phyloP scores from a whole-genome alignment of 2,888 invertebrate genomes.

The Anoplius nigerrimus region DNA sequence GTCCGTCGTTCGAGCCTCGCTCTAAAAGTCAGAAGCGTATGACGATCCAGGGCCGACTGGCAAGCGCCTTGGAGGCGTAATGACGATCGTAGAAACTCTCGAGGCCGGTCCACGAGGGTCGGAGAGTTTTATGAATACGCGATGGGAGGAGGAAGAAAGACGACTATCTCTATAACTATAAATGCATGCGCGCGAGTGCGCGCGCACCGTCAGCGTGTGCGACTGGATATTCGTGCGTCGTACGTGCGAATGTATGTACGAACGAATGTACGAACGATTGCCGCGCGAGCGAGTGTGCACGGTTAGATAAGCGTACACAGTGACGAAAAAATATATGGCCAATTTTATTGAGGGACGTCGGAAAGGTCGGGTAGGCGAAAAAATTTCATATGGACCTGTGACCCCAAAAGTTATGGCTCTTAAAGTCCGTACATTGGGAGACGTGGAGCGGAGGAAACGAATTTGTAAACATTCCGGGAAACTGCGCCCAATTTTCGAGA shows the following conservation, averaged over 20 bases:
- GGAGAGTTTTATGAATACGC: slow-evolving; percentile 51
- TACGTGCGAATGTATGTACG: background rate
- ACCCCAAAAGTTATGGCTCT: too few species aligned
- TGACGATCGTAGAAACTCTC: slow-evolving; percentile 70
- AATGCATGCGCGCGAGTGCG: background rate
- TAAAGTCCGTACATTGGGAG: too few species aligned
- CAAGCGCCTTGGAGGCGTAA: slow-evolving; percentile 70
- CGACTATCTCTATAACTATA: slow-evolving; percentile 4
- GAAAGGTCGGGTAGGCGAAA: too few species aligned
- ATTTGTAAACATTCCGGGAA: too few species aligned
- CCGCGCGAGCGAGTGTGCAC: too few species aligned
- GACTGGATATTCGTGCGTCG: background rate
- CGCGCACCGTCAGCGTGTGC: background rate
- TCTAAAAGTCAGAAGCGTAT: slow-evolving; percentile 27
- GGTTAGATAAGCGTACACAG: too few species aligned
- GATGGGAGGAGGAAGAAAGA: slow-evolving; percentile 31
- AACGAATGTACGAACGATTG: too few species aligned
- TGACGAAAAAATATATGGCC: too few species aligned
- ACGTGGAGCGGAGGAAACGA: too few species aligned
- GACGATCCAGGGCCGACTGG: slow-evolving; percentile 68
- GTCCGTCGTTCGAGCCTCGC: slow-evolving; percentile 33
- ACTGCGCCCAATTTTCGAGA: too few species aligned
- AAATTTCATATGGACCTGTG: too few species aligned
- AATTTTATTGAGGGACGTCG: too few species aligned
- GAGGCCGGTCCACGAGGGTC: slow-evolving; percentile 63